A percentile compares a stretch with the other conserved stretches of the same genome.
phyloP scores from a whole-genome alignment of 2,113 vertebrate genomes.

The Tenrec ecaudatus region DNA sequence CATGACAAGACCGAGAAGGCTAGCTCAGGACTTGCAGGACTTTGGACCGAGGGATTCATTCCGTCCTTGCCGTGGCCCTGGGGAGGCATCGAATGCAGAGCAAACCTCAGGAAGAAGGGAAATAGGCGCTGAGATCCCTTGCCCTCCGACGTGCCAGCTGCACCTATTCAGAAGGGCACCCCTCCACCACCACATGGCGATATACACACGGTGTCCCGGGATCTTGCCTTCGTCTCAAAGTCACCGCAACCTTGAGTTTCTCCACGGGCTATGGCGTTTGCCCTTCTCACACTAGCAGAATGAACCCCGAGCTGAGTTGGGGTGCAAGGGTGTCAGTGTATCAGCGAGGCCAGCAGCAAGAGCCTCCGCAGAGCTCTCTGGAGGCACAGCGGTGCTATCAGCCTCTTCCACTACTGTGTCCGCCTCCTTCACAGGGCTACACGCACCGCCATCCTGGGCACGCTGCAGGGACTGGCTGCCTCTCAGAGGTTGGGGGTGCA shows the following conservation, averaged over 20 bases:
- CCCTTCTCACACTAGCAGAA: constrained; percentile 43
- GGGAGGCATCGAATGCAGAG: constrained; percentile 48
- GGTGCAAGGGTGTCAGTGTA: constrained; percentile 21
- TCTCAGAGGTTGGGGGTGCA: background rate
- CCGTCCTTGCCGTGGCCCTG: constrained; percentile 15
- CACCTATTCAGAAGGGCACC: constrained; percentile 60
- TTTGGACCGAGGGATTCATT: constrained; percentile 44
- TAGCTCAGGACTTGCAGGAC: constrained; percentile 40
- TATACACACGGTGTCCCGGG: background rate
- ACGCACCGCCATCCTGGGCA: background rate
- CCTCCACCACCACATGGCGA: constrained; percentile 8
- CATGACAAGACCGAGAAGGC: constrained; percentile 36
- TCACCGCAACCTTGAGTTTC: constrained; percentile 63
- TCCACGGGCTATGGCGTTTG: background rate
- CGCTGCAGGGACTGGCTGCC: background rate
- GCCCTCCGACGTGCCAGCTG: background rate
- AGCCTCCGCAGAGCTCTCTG: background rate
- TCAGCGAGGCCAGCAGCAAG: constrained; percentile 55
- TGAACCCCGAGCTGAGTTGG: constrained; percentile 39
- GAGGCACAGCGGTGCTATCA: constrained; percentile 58
- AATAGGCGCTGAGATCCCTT: constrained; percentile 52
- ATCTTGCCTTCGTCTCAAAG: constrained; percentile 57
- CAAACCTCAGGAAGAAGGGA: constrained; percentile 52
- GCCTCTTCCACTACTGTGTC: constrained; percentile 32
- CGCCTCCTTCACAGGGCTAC: constrained; percentile 3